Percentiles rank a stretch among this genome's conserved stretches.
phyloP scores from a whole-genome alignment of 2,797 vertebrate species.

The Onychomys arenicola region DNA sequence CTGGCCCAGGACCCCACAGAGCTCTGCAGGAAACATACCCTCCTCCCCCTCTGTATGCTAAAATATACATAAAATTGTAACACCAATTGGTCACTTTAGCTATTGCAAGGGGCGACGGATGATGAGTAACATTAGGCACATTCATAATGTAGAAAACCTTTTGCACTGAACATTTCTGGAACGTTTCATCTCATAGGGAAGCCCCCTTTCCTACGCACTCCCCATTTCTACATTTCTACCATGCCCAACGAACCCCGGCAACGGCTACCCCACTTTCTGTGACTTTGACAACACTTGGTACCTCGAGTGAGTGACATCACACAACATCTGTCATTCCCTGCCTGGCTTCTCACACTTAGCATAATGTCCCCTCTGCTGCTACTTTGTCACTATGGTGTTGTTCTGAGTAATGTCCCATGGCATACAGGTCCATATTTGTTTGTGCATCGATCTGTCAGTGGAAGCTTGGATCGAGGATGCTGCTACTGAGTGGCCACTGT shows the following conservation, averaged over 20 bases:
- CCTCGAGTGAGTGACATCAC: not conserved
- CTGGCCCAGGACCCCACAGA: not conserved
- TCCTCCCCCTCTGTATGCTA: not conserved
- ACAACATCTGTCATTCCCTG: not conserved
- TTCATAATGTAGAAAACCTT: not conserved
- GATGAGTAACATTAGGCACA: not conserved
- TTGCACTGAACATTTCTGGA: not conserved
- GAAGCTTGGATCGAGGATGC: not conserved
- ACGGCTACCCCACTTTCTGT: not conserved
- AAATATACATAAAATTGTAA: not conserved
- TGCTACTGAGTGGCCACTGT: accelerated
- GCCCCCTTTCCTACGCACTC: too few relatives aligned
- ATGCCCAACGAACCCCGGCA: not conserved
- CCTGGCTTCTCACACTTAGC: not conserved
- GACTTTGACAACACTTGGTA: not conserved
- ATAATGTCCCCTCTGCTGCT: not conserved
- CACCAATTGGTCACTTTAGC: not conserved
- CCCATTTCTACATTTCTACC: accelerated
- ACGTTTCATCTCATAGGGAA: not conserved
- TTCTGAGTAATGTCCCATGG: too few relatives aligned
- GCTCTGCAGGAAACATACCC: not conserved
- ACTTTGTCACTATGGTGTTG: too few relatives aligned
- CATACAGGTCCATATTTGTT: accelerated
- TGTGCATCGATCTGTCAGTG: not conserved
- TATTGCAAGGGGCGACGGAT: not conserved